phyloP scores from a whole-genome alignment of 2,797 vertebrate species.

The Adelosebastes latens region DNA sequence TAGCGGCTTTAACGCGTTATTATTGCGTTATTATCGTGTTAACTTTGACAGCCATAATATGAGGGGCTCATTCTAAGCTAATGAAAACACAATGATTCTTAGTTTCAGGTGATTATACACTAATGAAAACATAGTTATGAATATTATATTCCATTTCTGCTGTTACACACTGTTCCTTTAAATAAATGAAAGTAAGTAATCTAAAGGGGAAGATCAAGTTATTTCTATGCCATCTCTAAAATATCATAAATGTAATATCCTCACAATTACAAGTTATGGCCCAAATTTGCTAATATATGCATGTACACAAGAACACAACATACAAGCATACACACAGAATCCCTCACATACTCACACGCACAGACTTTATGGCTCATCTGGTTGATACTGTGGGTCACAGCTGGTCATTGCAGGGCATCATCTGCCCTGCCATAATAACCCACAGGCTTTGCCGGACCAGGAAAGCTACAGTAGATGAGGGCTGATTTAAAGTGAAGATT shows the following conservation, averaged over 20 bases:
- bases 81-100: no score
- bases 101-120: no score
- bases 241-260: neutral
- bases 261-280: neutral
- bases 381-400: slow-evolving; percentile 64
- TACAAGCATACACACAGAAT: neutral
- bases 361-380: slow-evolving; percentile 42
- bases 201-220: neutral
- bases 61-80: no score
- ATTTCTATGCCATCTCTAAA: neutral
- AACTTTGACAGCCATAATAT: no score
- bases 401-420: slow-evolving; percentile 60
- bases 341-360: neutral
- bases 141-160: no score
- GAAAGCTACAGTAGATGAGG: slow-evolving; percentile 62
- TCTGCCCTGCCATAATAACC: slow-evolving; percentile 42
- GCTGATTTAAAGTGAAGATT: slow-evolving; percentile 78
- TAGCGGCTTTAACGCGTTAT: fast-evolving
- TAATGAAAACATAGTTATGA: no score
- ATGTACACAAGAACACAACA: neutral
- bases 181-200: neutral
- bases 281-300: neutral
- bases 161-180: no score
- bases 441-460: slow-evolving; percentile 61
- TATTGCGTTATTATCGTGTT: no score